Evolutionary conservation across 2,113 vertebrate species (phyloP).

Genomic region (Nyctibius bracteatus): DNA sequence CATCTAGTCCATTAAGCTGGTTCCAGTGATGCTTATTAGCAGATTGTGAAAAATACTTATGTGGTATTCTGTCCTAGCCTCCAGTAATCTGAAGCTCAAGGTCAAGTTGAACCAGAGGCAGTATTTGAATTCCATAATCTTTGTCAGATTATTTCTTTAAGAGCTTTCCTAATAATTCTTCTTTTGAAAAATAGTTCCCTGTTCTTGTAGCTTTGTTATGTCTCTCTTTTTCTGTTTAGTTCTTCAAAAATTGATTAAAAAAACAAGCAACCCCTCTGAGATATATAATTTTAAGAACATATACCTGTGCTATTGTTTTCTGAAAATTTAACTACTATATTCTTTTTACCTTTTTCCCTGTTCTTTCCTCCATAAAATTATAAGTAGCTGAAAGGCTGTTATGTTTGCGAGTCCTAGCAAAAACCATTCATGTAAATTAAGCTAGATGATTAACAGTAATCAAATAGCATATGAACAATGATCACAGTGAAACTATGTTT

Average conservation of each 20-base stretch:
- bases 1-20: not conserved
- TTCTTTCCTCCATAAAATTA: not conserved
- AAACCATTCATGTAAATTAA: not conserved
- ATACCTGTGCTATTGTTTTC: not conserved
- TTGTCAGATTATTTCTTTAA: not conserved
- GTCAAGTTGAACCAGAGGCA: not conserved
- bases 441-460: not conserved
- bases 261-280: not conserved
- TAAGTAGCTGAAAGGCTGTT: not conserved
- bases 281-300: not conserved
- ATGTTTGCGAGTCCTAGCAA: not conserved
- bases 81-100: not conserved
- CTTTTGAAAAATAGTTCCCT: not conserved
- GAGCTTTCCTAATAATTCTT: not conserved
- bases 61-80: not conserved
- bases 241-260: not conserved
- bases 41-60: not conserved
- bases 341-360: not conserved
- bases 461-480: not conserved
- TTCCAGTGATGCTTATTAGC: not conserved
- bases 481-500: not conserved
- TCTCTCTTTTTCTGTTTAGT: not conserved
- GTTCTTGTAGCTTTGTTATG: not conserved
- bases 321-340: rapidly evolving
- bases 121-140: not conserved